Percentiles rank a stretch among this genome's conserved stretches.
These are phyloP conservation scores for Puma concolor DNA, from an alignment of 2,113 vertebrate genomes.

Conservation along the genomic window DNA sequence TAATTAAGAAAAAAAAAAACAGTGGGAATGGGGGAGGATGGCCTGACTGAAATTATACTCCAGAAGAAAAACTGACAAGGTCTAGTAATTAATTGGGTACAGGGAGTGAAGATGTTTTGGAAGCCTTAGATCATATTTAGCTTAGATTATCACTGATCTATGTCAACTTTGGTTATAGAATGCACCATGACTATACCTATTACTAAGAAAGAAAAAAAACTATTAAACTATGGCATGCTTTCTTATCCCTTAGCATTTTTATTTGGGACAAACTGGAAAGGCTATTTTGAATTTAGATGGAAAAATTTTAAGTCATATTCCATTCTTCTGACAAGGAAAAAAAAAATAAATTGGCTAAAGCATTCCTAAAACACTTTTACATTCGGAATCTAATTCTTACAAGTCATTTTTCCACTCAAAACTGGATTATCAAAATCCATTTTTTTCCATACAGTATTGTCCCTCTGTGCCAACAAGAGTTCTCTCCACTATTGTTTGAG, in stretches of 20 bases:
- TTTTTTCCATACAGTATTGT: slow-evolving; percentile 9
- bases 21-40: not conserved
- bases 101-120: not conserved
- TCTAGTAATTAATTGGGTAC: not conserved
- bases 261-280: not conserved
- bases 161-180: not conserved
- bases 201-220: not conserved
- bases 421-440: slow-evolving; percentile 41
- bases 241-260: slow-evolving; percentile 33
- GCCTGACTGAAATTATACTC: not conserved
- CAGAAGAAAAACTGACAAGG: not conserved
- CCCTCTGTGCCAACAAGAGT: not conserved
- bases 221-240: slow-evolving; percentile 3
- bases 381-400: not conserved
- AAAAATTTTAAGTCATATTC: slow-evolving; percentile 13
- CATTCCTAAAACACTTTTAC: not conserved
- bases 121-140: not conserved
- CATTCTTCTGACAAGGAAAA: slow-evolving; percentile 18
- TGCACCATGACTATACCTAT: not conserved
- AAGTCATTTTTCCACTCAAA: slow-evolving; percentile 42
- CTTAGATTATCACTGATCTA: not conserved
- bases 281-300: slow-evolving; percentile 6
- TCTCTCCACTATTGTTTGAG: slow-evolving; percentile 26
- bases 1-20: not conserved
- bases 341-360: slow-evolving; percentile 34